A percentile compares a stretch with the other conserved stretches of the same genome.
Evolutionary conservation across 2,113 vertebrate species (phyloP).

Genomic region (Columba janthina): DNA sequence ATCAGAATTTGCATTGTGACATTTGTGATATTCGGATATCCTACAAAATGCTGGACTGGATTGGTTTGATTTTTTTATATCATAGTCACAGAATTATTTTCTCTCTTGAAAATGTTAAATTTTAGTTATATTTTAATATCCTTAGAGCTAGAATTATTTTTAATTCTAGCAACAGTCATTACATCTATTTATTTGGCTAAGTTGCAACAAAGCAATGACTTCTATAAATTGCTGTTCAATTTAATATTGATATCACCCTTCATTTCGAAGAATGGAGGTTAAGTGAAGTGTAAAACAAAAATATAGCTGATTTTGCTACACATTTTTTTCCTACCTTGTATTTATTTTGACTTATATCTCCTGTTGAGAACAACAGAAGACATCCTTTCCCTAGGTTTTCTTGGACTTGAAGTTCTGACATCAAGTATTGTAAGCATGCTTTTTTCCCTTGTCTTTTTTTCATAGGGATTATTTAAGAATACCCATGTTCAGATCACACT

Average conservation of each 20-base stretch:
- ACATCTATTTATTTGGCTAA: neutral
- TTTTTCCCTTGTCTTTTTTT: neutral
- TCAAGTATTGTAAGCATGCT: neutral
- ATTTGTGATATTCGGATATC: accelerated
- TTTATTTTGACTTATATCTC: neutral
- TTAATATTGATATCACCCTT: neutral
- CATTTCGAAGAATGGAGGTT: neutral
- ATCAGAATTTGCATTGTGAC: neutral
- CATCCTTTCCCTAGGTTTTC: neutral
- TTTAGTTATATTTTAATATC: neutral
- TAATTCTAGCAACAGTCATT: neutral
- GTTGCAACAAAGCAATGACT: neutral
- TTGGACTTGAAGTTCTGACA: neutral
- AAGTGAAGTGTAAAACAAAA: neutral
- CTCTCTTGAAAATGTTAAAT: neutral
- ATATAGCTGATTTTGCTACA: neutral
- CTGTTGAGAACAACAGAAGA: neutral
- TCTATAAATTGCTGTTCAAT: neutral
- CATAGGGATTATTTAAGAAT: neutral
- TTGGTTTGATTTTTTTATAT: neutral
- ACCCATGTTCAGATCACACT: neutral
- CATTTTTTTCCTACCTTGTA: neutral
- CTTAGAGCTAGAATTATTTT: neutral
- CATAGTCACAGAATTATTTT: neutral
- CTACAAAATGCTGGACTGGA: neutral